These are phyloP conservation scores for Caenorhabditis sulstoni DNA, from an alignment of 2,888 invertebrate genomes.

Conservation along the genomic window DNA sequence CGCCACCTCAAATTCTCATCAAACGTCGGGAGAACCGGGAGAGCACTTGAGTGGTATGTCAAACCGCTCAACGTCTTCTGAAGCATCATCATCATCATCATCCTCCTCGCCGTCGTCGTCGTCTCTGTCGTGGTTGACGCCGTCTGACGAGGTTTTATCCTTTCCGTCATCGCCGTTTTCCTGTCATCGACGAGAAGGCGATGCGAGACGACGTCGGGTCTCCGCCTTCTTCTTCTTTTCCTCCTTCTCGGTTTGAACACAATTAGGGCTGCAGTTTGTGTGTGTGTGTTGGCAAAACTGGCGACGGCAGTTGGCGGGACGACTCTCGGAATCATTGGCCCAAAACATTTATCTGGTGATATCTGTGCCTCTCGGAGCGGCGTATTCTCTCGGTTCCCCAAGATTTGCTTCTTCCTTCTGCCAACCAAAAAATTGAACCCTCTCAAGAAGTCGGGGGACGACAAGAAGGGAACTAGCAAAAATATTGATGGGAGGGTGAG, in stretches of 20 bases:
- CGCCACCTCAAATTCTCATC: conserved; percentile 57
- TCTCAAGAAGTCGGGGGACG: conserved; percentile 4
- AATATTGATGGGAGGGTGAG: conserved; percentile 10
- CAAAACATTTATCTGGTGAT: conserved; percentile 46
- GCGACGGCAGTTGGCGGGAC: conserved; percentile 33
- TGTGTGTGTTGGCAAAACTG: conserved; percentile 7
- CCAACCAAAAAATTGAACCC: conserved; percentile 10
- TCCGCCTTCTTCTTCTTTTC: background rate
- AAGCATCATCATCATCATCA: conserved; percentile 46
- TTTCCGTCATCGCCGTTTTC: conserved; percentile 13
- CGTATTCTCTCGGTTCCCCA: background rate
- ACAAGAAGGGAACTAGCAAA: conserved; percentile 12
- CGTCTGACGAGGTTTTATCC: too few species aligned
- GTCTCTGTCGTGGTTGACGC: background rate
- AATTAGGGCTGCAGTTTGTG: conserved; percentile 28
- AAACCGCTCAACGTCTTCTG: conserved; percentile 55
- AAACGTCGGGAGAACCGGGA: conserved; percentile 32
- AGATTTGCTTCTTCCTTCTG: conserved; percentile 7
- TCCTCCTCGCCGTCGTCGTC: conserved; percentile 20
- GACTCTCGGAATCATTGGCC: conserved; percentile 27
- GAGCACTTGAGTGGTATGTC: conserved; percentile 56
- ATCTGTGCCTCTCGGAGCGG: conserved; percentile 30
- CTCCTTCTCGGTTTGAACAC: conserved; percentile 26
- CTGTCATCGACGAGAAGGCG: conserved; percentile 19
- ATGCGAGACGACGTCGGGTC: background rate